Percentiles rank a stretch among this genome's conserved stretches.
These are phyloP conservation scores for Oryctes rhinoceros DNA, from an alignment of 1,140 invertebrate species.

Conservation along the genomic window DNA sequence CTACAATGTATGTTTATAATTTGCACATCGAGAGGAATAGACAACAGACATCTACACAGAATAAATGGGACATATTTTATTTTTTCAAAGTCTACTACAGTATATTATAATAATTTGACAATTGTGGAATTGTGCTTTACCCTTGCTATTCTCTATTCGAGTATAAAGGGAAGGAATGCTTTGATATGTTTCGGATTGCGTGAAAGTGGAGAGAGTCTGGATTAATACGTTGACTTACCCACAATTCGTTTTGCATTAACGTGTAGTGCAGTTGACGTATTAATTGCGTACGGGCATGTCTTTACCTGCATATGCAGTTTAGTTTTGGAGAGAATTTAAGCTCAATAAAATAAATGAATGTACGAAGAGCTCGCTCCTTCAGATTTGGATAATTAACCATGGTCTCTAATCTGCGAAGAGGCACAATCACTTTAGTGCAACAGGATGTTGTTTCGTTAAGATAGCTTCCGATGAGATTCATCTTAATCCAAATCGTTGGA, in stretches of 20 bases:
- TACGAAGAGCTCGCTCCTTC: neutral
- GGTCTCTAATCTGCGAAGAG: neutral
- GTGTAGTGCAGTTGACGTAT: neutral
- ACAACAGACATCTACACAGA: slow-evolving; percentile 45
- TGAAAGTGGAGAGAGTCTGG: neutral
- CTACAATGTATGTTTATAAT: neutral
- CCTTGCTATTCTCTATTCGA: slow-evolving; percentile 5
- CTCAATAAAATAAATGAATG: neutral
- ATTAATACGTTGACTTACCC: neutral
- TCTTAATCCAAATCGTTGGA: neutral
- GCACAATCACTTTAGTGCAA: neutral
- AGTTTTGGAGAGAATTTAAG: neutral
- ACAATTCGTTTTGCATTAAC: neutral
- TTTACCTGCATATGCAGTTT: neutral
- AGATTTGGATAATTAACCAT: neutral
- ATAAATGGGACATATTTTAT: slow-evolving; percentile 48
- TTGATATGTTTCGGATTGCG: slow-evolving; percentile 50
- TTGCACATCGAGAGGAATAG: slow-evolving; percentile 51
- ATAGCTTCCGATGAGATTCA: neutral
- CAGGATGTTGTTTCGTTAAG: neutral
- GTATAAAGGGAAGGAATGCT: slow-evolving; percentile 43
- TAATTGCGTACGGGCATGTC: neutral
- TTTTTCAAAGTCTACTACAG: neutral
- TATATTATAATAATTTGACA: slow-evolving; percentile 25
- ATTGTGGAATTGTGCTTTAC: slow-evolving; percentile 41